Conservation (phyloP, 2,888 invertebrate genomes). For the Leptogaster cylindrica region DNA sequence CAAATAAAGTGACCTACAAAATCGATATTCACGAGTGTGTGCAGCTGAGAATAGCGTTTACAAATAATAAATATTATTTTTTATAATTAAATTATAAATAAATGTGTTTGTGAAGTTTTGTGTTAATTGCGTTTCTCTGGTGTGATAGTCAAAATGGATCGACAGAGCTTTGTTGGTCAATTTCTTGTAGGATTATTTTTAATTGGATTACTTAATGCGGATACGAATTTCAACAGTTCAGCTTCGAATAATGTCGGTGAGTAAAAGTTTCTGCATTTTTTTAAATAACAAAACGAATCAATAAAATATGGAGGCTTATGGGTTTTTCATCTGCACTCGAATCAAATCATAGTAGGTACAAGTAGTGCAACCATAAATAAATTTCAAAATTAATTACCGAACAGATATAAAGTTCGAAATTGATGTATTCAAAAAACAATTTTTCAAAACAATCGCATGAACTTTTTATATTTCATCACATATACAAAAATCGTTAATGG, state of each 20-base stretch:
- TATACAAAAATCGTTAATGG: too few species aligned
- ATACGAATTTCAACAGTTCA: not conserved
- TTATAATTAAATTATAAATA: not conserved
- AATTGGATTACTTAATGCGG: slow-evolving; percentile 41
- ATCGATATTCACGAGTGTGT: not conserved
- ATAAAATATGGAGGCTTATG: too few species aligned
- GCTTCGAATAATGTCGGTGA: not conserved
- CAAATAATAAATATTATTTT: slow-evolving; percentile 9
- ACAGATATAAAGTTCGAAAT: too few species aligned
- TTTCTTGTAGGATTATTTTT: slow-evolving; percentile 37
- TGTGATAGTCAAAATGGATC: slow-evolving; percentile 9
- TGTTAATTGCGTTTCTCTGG: not conserved
- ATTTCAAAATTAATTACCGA: too few species aligned
- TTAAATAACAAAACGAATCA: not conserved
- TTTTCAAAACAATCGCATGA: too few species aligned
- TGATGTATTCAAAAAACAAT: too few species aligned
- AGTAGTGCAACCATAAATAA: too few species aligned
- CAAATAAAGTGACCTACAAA: slow-evolving; percentile 13
- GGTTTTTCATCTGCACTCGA: too few species aligned
- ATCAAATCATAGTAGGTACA: too few species aligned
- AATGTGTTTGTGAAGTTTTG: slow-evolving; percentile 30
- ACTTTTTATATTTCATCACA: too few species aligned
- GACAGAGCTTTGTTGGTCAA: slow-evolving; percentile 2
- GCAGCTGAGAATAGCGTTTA: not conserved
- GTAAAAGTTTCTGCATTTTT: not conserved